Conservation (phyloP, 2,888 invertebrate genomes). For the Tiliacea aurago region DNA sequence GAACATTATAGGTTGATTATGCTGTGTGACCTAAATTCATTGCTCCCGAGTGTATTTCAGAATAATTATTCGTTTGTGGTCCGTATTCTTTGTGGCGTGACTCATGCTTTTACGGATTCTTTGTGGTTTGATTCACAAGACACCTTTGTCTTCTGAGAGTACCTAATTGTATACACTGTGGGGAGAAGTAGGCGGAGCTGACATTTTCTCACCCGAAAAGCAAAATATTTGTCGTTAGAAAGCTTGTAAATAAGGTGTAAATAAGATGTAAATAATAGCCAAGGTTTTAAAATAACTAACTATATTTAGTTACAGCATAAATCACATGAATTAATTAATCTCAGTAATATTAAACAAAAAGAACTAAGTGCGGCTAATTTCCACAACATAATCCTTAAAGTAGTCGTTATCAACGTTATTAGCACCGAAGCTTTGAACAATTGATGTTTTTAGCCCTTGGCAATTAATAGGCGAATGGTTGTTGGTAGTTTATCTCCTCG, state of each 20-base stretch:
- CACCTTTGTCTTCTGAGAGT: background rate
- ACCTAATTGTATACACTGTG: background rate
- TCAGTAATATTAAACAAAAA: background rate
- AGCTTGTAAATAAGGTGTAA: background rate
- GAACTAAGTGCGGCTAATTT: background rate
- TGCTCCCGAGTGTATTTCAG: background rate
- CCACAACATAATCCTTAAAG: background rate
- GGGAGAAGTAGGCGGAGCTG: background rate
- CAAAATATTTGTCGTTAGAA: background rate
- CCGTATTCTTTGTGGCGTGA: background rate
- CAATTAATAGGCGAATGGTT: conserved; percentile 17
- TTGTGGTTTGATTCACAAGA: background rate
- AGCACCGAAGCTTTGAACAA: conserved; percentile 5
- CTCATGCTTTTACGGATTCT: background rate
- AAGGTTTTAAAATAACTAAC: background rate
- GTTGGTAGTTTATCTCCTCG: conserved; percentile 69
- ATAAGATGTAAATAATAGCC: conserved; percentile 1
- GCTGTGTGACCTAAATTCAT: background rate
- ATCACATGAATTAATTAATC: conserved; percentile 12
- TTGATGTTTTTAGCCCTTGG: conserved; percentile 13
- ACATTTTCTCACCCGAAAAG: background rate
- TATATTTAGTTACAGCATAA: conserved; percentile 22
- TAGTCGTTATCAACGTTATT: background rate
- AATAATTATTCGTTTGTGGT: background rate
- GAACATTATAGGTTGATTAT: background rate